Percentiles rank a stretch among this genome's conserved stretches.
phyloP scores from a whole-genome alignment of 92 coral and sea anemone genomes.

The Epizoanthus scotinus region DNA sequence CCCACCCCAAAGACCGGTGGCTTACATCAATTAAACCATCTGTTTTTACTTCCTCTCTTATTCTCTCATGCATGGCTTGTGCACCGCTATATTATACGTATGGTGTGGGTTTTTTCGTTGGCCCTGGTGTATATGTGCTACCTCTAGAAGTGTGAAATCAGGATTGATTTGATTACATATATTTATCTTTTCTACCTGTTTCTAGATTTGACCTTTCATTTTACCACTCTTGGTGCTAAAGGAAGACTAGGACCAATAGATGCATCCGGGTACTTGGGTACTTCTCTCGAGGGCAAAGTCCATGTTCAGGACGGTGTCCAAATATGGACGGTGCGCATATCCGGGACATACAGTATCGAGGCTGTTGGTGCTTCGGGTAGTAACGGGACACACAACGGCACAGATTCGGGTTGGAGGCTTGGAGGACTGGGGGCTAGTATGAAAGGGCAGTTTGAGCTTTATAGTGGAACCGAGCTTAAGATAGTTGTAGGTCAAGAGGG shows the following conservation, averaged over 20 bases:
- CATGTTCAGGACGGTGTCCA: slow-evolving; percentile 71
- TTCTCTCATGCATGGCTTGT: too few relatives aligned
- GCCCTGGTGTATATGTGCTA: too few relatives aligned
- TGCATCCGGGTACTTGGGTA: slow-evolving; percentile 74
- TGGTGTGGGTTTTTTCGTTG: too few relatives aligned
- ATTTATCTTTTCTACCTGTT: too few relatives aligned
- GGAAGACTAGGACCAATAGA: slow-evolving; percentile 74
- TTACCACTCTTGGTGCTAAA: slow-evolving; percentile 71
- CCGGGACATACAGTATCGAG: slow-evolving; percentile 82
- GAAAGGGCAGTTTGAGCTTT: slow-evolving; percentile 70
- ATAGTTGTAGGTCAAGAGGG: slow-evolving; percentile 89
- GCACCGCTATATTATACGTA: too few relatives aligned
- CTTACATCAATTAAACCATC: too few relatives aligned
- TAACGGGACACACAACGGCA: slow-evolving; percentile 50
- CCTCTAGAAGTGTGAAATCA: too few relatives aligned
- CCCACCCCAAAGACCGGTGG: too few relatives aligned
- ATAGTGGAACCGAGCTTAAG: slow-evolving; percentile 56
- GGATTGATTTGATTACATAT: too few relatives aligned
- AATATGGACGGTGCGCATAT: slow-evolving; percentile 79
- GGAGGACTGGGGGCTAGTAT: slow-evolving; percentile 91
- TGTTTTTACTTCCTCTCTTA: too few relatives aligned
- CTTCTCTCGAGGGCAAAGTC: slow-evolving; percentile 70
- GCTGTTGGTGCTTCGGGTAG: slow-evolving; percentile 93
- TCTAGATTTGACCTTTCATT: slow-evolving; percentile 66
- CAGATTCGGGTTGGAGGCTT: slow-evolving; percentile 20